These are phyloP conservation scores for Lepidothrix coronata DNA, from an alignment of 2,113 vertebrate genomes.

Conservation along the genomic window DNA sequence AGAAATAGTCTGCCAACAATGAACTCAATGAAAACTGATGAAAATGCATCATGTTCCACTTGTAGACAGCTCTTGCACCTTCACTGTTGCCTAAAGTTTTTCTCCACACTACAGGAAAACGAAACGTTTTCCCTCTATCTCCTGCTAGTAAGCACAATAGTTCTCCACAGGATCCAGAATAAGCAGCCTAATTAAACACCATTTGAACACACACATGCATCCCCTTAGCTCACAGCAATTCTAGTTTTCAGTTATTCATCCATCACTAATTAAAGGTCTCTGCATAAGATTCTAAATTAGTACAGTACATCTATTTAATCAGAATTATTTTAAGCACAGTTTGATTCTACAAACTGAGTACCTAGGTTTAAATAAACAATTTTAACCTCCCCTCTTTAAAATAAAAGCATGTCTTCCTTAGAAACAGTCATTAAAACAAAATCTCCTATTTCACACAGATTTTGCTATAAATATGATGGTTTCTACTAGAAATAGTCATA, in stretches of 20 bases:
- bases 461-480: background rate
- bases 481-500: background rate
- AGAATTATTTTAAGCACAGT: constrained; percentile 8
- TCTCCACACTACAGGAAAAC: background rate
- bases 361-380: background rate
- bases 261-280: constrained; percentile 11
- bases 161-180: background rate
- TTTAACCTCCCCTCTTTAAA: background rate
- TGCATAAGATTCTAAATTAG: background rate
- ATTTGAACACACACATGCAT: background rate
- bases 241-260: background rate
- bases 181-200: background rate
- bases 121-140: background rate
- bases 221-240: background rate
- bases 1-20: background rate
- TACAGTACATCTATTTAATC: background rate
- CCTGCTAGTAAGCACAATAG: background rate
- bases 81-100: background rate
- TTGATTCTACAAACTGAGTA: background rate
- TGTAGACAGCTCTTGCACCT: background rate
- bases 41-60: background rate
- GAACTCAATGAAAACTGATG: background rate
- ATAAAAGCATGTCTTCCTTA: background rate
- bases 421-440: background rate
- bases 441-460: background rate